A percentile compares a stretch with the other conserved stretches of the same genome.
These are phyloP conservation scores for Aphaenogaster ashmeadi DNA, from an alignment of 1,140 invertebrate species.

Conservation along the genomic window DNA sequence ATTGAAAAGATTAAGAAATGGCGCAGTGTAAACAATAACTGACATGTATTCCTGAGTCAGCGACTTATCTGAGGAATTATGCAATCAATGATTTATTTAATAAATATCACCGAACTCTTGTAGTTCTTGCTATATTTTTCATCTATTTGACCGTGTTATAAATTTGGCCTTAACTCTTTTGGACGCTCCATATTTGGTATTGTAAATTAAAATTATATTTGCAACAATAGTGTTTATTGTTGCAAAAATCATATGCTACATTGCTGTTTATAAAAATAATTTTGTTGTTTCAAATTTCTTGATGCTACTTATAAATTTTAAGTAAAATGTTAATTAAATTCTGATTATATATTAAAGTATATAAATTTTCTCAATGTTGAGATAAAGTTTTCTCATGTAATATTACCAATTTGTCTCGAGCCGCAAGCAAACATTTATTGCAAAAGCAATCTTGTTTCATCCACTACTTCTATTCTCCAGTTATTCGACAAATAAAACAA, in stretches of 20 bases:
- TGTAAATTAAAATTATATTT: constrained; percentile 8
- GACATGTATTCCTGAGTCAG: not conserved
- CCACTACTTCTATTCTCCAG: not conserved
- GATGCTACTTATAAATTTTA: not conserved
- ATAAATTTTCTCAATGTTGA: not conserved
- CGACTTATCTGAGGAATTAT: not conserved
- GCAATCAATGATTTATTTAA: not conserved
- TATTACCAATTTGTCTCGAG: not conserved
- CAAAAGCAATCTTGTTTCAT: not conserved
- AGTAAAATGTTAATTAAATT: not conserved
- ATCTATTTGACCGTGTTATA: not conserved
- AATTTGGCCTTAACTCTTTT: not conserved
- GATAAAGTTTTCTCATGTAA: not conserved
- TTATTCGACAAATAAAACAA: not conserved
- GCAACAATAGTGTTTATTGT: not conserved
- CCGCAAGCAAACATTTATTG: not conserved
- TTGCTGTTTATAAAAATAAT: not conserved
- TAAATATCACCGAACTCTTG: not conserved
- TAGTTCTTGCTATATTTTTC: not conserved
- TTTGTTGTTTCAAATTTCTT: not conserved
- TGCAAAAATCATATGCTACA: not conserved
- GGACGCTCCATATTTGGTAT: not conserved
- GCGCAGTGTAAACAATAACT: not conserved
- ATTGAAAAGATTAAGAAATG: not conserved
- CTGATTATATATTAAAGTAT: not conserved